Evolutionary conservation across 2,797 vertebrate genomes (phyloP), one percentile per base, ranked within the genome.

Genomic region (Epinephelus awoara): DNA sequence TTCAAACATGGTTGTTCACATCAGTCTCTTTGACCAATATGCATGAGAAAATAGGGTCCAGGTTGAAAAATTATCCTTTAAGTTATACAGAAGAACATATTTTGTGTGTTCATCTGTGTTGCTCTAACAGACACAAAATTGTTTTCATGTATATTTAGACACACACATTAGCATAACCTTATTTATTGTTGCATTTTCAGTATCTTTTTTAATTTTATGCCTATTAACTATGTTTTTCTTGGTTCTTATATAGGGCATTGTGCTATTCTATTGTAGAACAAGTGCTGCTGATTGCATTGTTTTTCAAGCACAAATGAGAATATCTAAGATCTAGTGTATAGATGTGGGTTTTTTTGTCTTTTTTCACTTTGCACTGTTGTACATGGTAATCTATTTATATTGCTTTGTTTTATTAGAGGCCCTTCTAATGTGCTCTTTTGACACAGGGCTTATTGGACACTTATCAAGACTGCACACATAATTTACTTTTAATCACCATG

Each of bases 401-500:
- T 57, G 66, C 65, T 81, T 83, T 70, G 50, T 76, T 84, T 61
- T 58, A 47, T 67, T 72, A 76, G 21, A 72, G 63, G 42, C 18
- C 29, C 5, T 49, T 79, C 66, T 52, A 51, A 62, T 80, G 46
- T 80, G 34, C 25, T 83, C 75, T 80, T 82, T 64, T 80, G 42
- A 75, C 56, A 44, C 23, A 17, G 19, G 29, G 54, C 64, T 76
- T 64, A 77, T 70, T 81, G 63, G 69, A 77, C 54, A 85, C 69
- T 77, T 77, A 80, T 70, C 21, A 79, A 88, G 70, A 80, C 77
- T 52, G 54, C 8, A 12, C 54, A 57, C 19, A 15, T 70, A 54
- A 80, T 87, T 86, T 83, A 67, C 46, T 61, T 80, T 73, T 83
- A 69, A 83, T 88, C 59, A 78, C 70, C 38, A 15, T 52, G 47